Conservation (phyloP, 2,113 vertebrate genomes). For the Phalacrocorax pelagicus region DNA sequence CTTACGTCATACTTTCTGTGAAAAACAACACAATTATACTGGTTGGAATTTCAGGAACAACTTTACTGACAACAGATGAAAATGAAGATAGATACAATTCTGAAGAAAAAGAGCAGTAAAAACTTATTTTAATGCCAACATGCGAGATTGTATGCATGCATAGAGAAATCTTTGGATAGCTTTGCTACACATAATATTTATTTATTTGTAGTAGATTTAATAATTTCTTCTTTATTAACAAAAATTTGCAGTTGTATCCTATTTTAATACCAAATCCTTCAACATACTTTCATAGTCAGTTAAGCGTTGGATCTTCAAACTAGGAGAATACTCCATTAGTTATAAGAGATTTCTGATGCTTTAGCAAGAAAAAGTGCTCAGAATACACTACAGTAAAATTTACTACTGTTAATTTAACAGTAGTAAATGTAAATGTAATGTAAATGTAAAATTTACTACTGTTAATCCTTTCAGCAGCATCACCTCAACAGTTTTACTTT, state of each 20-base stretch:
- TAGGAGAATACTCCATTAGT: not conserved
- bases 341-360: not conserved
- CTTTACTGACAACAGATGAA: not conserved
- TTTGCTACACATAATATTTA: not conserved
- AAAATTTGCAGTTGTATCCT: not conserved
- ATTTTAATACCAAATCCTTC: not conserved
- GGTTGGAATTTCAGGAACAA: not conserved
- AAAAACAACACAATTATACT: not conserved
- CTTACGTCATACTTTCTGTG: not conserved
- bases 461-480: not conserved
- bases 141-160: accelerated
- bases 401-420: not conserved
- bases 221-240: not conserved
- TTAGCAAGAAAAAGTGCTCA: not conserved
- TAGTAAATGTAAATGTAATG: too few relatives aligned
- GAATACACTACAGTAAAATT: not conserved
- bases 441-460: not conserved
- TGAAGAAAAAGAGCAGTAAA: not conserved
- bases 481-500: not conserved
- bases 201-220: not conserved
- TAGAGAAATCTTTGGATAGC: not conserved
- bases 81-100: not conserved
- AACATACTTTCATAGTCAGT: not conserved
- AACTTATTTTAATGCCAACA: not conserved
- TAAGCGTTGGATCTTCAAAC: not conserved